Conservation (phyloP, 2,113 vertebrate genomes). For the Bujurquina vittata region DNA sequence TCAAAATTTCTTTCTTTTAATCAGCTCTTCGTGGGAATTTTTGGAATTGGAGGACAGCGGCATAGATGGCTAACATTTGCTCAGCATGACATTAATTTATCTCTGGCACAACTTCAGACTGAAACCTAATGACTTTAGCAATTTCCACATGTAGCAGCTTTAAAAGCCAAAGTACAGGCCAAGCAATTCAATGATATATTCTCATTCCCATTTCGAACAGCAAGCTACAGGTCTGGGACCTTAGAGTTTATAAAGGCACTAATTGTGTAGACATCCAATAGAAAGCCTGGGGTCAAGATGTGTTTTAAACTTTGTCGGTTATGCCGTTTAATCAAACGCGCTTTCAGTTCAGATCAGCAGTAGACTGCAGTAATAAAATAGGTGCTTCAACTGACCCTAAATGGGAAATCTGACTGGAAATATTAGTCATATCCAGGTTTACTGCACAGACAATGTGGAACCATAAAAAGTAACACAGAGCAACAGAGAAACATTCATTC, state of each 20-base stretch:
- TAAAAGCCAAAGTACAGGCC: not conserved
- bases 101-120: not conserved
- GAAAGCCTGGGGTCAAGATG: not conserved
- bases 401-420: not conserved
- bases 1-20: not conserved
- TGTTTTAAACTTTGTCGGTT: not conserved
- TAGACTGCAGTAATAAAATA: not conserved
- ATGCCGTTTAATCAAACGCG: not conserved
- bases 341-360: slow-evolving; percentile 1
- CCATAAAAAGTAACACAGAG: not conserved
- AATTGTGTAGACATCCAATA: slow-evolving; percentile 50
- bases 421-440: not conserved
- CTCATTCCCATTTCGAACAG: not conserved
- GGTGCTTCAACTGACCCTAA: not conserved
- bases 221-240: slow-evolving; percentile 3
- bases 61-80: not conserved
- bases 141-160: slow-evolving; percentile 30
- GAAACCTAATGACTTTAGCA: not conserved
- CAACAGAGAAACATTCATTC: not conserved
- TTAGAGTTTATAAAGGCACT: slow-evolving; percentile 62
- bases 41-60: not conserved
- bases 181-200: not conserved
- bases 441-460: slow-evolving; percentile 4
- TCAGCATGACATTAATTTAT: not conserved
- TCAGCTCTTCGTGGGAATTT: not conserved